Evolutionary conservation across 2,113 vertebrate genomes (phyloP), one percentile per base, ranked within the genome.

Genomic region (Apodemus sylvaticus): DNA sequence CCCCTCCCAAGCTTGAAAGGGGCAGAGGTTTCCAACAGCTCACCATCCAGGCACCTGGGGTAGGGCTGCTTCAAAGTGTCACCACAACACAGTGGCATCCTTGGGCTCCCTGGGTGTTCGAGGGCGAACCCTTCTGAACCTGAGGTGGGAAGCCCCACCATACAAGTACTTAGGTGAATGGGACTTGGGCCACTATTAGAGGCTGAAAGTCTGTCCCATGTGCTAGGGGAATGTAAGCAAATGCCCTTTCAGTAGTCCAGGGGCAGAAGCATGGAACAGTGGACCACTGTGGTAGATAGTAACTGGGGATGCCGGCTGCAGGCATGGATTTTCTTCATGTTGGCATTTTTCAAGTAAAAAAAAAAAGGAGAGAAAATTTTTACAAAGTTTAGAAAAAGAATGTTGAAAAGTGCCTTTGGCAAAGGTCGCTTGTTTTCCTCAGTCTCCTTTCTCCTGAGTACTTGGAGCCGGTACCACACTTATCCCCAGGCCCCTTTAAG

Each of bases 401-500:
- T 36, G 51, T 90, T 53, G 34, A 45, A 88, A 60, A 64, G 13
- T 85, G 39, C 39, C 26, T 53, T 60, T 5, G 7, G n/a, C 39
- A n/a, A 45, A 68, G 73, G 34, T 12, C 48, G 91, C 73, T 42
- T 62, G 29, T 51, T 79, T 58, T 53, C 39, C 4, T 0, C 0
- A 3, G 48, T 19, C 66, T 73, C 9, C 0, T 34, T 68, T 86
- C 83, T 81, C 45, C 45, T 34, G 5, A n/a, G 62, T 20, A 39
- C 39, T 62, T 83, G 5, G 10, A 78, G 48, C 6, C 64, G n/a
- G 58, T 1, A 0, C 29, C 29, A 66, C 1, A 2, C 29, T 17
- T 8, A 66, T 29, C 26, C 6, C 0, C 24, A 4, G 36, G 3
- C 14, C 3, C n/a, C 29, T 2, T n/a, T 4, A 16, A 34, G 45